Base-by-base conservation (phyloP, 2,797 vertebrate species). In the Arnoldichthys spilopterus region DNA sequence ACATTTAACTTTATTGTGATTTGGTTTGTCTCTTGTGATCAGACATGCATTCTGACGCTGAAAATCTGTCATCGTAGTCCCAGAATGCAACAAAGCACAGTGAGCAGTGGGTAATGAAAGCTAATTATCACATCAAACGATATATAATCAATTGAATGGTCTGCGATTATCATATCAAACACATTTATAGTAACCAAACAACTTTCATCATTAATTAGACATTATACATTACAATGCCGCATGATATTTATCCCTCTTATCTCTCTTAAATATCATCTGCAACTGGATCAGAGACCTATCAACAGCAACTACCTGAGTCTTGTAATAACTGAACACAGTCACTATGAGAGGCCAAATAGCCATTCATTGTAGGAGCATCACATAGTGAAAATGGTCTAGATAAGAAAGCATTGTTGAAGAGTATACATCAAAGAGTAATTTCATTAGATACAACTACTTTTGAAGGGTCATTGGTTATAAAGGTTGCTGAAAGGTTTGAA, bases 71-170 rank as follows among this genome's bases (percentile, higher is more conserved):
- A 32, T 72, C 53, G 40, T 28, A 51, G 40, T 66, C 77, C 66
- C 53, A 61, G 40, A 77, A 32, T 47, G 62, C 72, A 82, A 79
- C 67, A 59, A 49, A 61, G 47, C 51, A 53, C 59, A 49, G 37
- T 8, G 24, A 76, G 24, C 18, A 69, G 43, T 72, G 76, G 63
- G 51, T 30, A 76, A 40, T 61, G 64, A 64, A 32, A 8, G n/a
- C 2, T 30, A 61, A 83, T 83, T 79, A 79, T 40, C 77, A 83
- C 72, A 71, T 83, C 81, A 83, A 79, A 83, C 67, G 40, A 37
- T 47, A 34, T 53, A 32, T 67, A 32, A 53, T n/a, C 26, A 54
- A 75, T 72, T 59, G 49, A 54, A 30, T 47, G 47, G 37, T 58
- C 47, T 9, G 9, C 22, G 72, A 79, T 83, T 83, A 83, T 40